Percentiles rank a stretch among this genome's conserved stretches.
phyloP scores from a whole-genome alignment of 2,888 invertebrate genomes.

The Odontocerum albicorne region DNA sequence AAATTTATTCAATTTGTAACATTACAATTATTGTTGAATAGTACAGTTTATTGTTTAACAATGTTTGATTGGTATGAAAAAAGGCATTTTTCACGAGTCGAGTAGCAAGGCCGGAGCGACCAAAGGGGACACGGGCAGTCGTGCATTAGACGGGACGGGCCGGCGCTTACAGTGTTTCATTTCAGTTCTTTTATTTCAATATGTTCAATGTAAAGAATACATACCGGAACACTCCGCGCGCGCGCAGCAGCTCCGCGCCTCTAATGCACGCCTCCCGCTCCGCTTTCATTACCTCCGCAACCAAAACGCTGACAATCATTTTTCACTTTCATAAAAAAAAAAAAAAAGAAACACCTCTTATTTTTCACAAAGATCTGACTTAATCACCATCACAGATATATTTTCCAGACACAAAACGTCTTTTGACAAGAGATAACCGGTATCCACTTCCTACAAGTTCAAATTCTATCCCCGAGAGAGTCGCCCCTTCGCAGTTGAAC shows the following conservation, averaged over 20 bases:
- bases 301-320: neutral
- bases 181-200: constrained; percentile 26
- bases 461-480: constrained; percentile 92
- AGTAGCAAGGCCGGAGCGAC: neutral
- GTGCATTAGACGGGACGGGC: constrained; percentile 30
- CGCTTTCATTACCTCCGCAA: neutral
- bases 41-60: constrained; percentile 37
- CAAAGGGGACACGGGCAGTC: constrained; percentile 18
- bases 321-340: no score
- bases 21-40: constrained; percentile 34
- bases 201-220: constrained; percentile 34
- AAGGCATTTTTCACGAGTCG: constrained; percentile 25
- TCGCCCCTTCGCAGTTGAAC: constrained; percentile 95
- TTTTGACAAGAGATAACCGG: constrained; percentile 90
- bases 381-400: constrained; percentile 84
- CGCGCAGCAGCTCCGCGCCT: constrained; percentile 1
- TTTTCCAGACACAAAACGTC: constrained; percentile 93
- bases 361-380: no score
- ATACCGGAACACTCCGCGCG: constrained; percentile 25
- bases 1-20: constrained; percentile 34
- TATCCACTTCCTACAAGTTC: constrained; percentile 89
- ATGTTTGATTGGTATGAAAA: constrained; percentile 25
- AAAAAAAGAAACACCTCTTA: no score
- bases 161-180: constrained; percentile 34
- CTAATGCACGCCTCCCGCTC: constrained; percentile 24